Percentiles rank a stretch among this genome's conserved stretches.
These are phyloP conservation scores for Laterallus jamaicensis DNA, from an alignment of 2,113 vertebrate genomes.

Conservation along the genomic window DNA sequence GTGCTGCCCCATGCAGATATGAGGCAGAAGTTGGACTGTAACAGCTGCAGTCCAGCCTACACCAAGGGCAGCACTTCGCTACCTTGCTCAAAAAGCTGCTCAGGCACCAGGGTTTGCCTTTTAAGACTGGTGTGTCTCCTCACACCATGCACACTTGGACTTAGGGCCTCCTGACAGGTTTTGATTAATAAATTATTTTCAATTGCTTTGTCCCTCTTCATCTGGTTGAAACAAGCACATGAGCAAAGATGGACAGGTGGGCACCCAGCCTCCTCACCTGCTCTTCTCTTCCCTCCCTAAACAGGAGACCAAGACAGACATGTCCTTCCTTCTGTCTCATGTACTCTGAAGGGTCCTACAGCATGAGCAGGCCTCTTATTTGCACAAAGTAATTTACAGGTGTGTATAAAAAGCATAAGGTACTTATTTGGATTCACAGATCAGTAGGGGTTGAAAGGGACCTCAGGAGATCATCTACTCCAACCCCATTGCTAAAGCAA, in stretches of 20 bases:
- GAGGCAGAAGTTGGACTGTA: background rate
- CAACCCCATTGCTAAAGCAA: too few relatives aligned
- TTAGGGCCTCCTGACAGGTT: background rate
- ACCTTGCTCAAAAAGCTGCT: background rate
- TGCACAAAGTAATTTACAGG: background rate
- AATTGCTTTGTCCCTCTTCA: background rate
- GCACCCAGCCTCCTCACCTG: background rate
- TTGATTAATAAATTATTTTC: background rate
- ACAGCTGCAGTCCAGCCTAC: background rate
- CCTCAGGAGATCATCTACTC: too few relatives aligned
- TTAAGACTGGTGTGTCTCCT: background rate
- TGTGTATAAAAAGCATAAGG: background rate
- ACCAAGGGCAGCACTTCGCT: background rate
- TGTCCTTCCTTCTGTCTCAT: background rate
- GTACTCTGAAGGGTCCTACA: background rate
- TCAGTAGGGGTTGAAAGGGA: too few relatives aligned
- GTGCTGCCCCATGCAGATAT: background rate
- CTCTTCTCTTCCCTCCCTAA: background rate
- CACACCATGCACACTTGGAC: rapidly evolving
- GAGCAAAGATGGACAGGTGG: background rate
- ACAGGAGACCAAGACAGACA: background rate
- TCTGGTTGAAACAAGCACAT: background rate
- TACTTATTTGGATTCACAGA: too few relatives aligned
- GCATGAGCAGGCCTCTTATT: background rate
- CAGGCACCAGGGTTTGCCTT: background rate